Base-by-base conservation (phyloP, 30 jellyfish, hydroid and myxozoan genomes). In the Rhopilema esculentum region DNA sequence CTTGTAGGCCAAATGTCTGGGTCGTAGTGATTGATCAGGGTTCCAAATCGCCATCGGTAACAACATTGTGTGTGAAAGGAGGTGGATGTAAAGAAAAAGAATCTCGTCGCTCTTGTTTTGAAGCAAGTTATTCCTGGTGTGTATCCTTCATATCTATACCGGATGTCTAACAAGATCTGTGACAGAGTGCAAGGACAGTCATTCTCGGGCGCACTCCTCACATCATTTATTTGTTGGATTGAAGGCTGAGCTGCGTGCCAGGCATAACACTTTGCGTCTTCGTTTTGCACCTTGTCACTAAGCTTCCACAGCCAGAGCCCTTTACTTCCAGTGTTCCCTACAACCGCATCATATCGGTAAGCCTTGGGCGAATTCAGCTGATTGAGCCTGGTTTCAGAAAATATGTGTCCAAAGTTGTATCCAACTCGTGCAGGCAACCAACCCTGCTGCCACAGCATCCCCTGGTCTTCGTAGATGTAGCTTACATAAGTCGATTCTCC, bases 221-320 rank as follows among this genome's bases (percentile, higher is more conserved):
- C 31, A 16, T 8, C 20, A 22, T 24, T 6, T 12, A 82, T n/a
- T 6, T 33, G 22, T 6, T 8, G 21, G 4, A 7, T 6, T 21
- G 53, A 20, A 15, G 89, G 82, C 32, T 73, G 88, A 1, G 33
- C 31, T 21, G 9, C 1, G 48, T 28, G 31, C 89, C 89, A 85
- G 6, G 25, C 72, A 28, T n/a, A 72, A 33, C 94, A 85, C 20
- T 16, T 32, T 18, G 72, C 78, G 8, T 75, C 89, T 24, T 61
- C 52, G 28, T 53, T 75, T 6, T 4, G 91, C 16, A 23, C 27
- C 19, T 20, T 22, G 1, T 33, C 89, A 19, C 84, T 67, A n/a
- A 85, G 29, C 49, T 73, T 61, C 76, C 72, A 85, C 1, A 72
- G n/a, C 89, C 89, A 85, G 30, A 26, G 27, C 8, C 94, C 94